Evolutionary conservation across 2,797 vertebrate species (phyloP).

Genomic region (Hephaestus fuliginosus): DNA sequence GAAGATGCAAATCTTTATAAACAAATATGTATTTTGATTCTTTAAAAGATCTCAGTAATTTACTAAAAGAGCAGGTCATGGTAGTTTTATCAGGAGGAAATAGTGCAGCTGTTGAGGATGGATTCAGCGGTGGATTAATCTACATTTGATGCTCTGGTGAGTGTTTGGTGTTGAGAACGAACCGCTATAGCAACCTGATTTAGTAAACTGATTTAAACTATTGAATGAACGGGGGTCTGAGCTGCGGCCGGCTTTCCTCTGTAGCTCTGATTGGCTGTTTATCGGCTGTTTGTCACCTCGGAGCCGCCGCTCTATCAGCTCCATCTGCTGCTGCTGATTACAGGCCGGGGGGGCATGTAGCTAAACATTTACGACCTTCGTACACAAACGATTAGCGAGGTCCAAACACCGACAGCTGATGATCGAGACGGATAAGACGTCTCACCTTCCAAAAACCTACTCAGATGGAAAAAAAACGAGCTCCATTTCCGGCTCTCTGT

Average conservation of each 20-base stretch:
- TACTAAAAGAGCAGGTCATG: not conserved
- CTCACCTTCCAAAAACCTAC: slow-evolving; percentile 28
- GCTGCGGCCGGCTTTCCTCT: not conserved
- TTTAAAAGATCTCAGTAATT: not conserved
- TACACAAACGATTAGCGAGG: slow-evolving; percentile 66
- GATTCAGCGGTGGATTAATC: not conserved
- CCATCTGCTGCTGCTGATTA: slow-evolving; percentile 63
- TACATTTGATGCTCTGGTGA: not conserved
- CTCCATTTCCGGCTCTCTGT: slow-evolving; percentile 38
- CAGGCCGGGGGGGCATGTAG: slow-evolving; percentile 27
- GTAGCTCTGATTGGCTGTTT: slow-evolving; percentile 47
- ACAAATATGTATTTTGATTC: not conserved
- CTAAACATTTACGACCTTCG: slow-evolving; percentile 64
- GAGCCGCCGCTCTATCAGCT: slow-evolving; percentile 45
- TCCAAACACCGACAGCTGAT: slow-evolving; percentile 54
- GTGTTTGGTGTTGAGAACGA: not conserved
- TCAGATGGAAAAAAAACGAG: slow-evolving; percentile 29
- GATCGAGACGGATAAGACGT: slow-evolving; percentile 28
- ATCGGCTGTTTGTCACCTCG: slow-evolving; percentile 39
- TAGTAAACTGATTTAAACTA: not conserved
- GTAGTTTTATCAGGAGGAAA: not conserved
- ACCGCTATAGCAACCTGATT: not conserved
- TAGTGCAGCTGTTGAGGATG: not conserved
- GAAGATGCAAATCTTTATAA: too few species aligned
- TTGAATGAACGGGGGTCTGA: not conserved